A percentile compares a stretch with the other conserved stretches of the same genome.
Conservation (phyloP, 2,888 invertebrate species). For the Erebia aethiops region DNA sequence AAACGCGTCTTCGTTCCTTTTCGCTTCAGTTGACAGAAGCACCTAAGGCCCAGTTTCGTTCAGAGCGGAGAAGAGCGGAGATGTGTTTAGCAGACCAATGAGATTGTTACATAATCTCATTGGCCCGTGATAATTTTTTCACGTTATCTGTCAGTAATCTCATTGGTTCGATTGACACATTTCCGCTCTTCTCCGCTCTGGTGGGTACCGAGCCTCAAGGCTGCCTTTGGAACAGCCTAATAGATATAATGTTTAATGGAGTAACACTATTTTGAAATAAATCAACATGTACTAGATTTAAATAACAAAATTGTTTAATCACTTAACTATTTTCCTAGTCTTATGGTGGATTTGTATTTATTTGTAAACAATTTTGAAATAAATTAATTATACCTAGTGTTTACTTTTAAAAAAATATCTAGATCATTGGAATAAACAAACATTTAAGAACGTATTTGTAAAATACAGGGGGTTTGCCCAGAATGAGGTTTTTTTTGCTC, state of each 20-base stretch:
- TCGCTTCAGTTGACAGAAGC: too few relatives aligned
- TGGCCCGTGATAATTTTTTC: too few relatives aligned
- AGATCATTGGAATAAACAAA: constrained; percentile 23
- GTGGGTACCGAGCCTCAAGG: too few relatives aligned
- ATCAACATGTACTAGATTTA: constrained; percentile 32
- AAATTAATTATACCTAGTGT: constrained; percentile 17
- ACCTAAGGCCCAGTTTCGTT: too few relatives aligned
- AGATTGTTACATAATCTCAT: too few relatives aligned
- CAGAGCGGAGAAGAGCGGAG: too few relatives aligned
- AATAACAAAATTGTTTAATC: constrained; percentile 32
- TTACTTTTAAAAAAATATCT: constrained; percentile 16
- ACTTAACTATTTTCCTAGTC: constrained; percentile 28
- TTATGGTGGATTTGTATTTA: constrained; percentile 27
- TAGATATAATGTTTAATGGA: background rate
- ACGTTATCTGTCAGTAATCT: too few relatives aligned
- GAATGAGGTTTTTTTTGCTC: constrained; percentile 27
- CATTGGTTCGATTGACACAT: too few relatives aligned
- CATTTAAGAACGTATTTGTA: constrained; percentile 27
- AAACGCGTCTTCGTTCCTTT: too few relatives aligned
- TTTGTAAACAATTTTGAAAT: constrained; percentile 25
- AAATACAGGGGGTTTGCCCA: constrained; percentile 31
- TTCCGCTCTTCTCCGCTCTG: too few relatives aligned
- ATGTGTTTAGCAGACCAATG: too few relatives aligned
- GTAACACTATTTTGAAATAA: constrained; percentile 16
- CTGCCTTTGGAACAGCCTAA: too few relatives aligned